Conservation (phyloP, 1,140 invertebrate species). For the Watersipora subatra region DNA sequence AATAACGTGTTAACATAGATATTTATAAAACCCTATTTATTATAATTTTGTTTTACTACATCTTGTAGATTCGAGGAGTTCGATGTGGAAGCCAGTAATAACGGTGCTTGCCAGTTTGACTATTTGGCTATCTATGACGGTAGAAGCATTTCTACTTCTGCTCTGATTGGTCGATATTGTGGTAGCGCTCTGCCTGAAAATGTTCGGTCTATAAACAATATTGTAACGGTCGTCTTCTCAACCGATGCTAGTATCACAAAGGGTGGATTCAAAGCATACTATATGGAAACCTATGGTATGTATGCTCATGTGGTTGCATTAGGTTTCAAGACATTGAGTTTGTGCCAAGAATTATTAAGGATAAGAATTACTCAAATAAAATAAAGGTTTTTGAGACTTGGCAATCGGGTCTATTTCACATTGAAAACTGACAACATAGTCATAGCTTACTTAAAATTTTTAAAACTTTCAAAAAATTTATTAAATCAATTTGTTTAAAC, state of each 20-base stretch:
- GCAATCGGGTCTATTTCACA: too few species aligned
- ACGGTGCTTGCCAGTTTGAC: constrained; percentile 70
- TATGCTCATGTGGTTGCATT: not conserved
- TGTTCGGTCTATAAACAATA: constrained; percentile 73
- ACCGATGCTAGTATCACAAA: constrained; percentile 76
- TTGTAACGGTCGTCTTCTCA: constrained; percentile 86
- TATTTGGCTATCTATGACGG: constrained; percentile 85
- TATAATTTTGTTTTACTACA: too few species aligned
- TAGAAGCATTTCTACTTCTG: constrained; percentile 54
- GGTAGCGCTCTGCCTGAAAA: constrained; percentile 69
- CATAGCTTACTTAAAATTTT: too few species aligned
- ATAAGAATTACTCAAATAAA: too few species aligned
- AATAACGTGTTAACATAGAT: too few species aligned
- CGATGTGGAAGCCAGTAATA: constrained; percentile 80
- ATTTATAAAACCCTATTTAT: too few species aligned
- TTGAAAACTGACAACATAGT: too few species aligned
- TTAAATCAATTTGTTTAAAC: too few species aligned
- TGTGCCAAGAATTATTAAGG: too few species aligned
- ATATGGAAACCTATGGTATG: constrained; percentile 54
- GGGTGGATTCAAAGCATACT: constrained; percentile 72
- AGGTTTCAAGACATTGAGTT: not conserved
- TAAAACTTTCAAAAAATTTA: too few species aligned
- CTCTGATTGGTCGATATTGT: constrained; percentile 73
- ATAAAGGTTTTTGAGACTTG: too few species aligned
- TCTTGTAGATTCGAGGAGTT: constrained; percentile 74